A percentile compares a stretch with the other conserved stretches of the same genome.
phyloP scores from a whole-genome alignment of 2,797 vertebrate species.

The Xenopus petersii region DNA sequence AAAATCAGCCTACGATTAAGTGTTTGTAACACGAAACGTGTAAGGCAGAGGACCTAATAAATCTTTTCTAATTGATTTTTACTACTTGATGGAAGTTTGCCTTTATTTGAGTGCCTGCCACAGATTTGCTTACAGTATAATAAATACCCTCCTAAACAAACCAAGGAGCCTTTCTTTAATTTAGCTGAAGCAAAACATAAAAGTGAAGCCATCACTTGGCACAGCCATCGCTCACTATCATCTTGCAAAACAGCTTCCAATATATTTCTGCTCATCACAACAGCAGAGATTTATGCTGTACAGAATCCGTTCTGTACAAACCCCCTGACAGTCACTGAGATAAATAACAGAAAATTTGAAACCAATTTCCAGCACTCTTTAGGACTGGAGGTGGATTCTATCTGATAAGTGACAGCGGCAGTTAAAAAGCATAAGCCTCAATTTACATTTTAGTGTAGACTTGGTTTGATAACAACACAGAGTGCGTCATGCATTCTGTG shows the following conservation, averaged over 20 bases:
- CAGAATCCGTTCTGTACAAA: neutral
- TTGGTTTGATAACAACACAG: constrained; percentile 5
- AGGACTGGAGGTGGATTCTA: constrained; percentile 5
- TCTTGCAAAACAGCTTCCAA: constrained; percentile 7
- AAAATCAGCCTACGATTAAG: too few species aligned
- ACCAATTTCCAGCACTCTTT: constrained; percentile 35
- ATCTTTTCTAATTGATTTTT: too few species aligned
- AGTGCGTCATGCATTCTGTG: neutral
- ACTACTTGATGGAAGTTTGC: too few species aligned
- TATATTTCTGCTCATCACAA: constrained; percentile 9
- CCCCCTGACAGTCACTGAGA: constrained; percentile 7
- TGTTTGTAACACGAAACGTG: too few species aligned
- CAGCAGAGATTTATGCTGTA: constrained; percentile 12
- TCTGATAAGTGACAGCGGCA: constrained; percentile 25
- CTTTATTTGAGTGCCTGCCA: too few species aligned
- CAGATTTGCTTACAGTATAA: neutral
- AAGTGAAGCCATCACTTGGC: neutral
- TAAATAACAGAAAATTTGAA: constrained; percentile 32
- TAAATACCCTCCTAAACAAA: neutral
- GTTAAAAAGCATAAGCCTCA: constrained; percentile 4
- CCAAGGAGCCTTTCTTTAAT: neutral
- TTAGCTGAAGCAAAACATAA: too few species aligned
- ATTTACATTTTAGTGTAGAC: constrained; percentile 19
- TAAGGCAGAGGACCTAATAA: too few species aligned
- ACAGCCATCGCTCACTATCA: neutral